Percentiles rank a stretch among this genome's conserved stretches.
phyloP scores from a whole-genome alignment of 2,113 vertebrate genomes.

The Monarcha castaneiventris region DNA sequence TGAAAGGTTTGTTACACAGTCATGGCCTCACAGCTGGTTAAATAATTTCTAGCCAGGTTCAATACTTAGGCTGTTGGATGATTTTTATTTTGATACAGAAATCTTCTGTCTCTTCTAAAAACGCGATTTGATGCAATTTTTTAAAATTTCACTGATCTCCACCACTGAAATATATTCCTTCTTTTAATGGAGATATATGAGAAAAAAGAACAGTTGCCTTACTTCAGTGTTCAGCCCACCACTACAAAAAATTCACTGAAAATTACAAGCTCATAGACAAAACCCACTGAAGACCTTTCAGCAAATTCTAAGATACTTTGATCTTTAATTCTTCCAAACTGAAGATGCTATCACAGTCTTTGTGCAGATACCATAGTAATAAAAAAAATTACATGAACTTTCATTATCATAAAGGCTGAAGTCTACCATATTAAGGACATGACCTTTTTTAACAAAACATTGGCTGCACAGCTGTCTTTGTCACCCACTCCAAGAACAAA shows the following conservation, averaged over 20 bases:
- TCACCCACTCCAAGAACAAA: background rate
- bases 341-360: background rate
- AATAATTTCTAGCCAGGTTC: background rate
- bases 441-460: background rate
- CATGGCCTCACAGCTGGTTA: background rate
- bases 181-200: background rate
- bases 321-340: background rate
- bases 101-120: background rate
- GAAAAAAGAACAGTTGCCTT: slow-evolving; percentile 12
- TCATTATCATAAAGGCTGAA: background rate
- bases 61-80: background rate
- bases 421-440: background rate
- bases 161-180: background rate
- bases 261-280: slow-evolving; percentile 12
- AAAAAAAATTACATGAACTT: background rate
- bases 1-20: background rate
- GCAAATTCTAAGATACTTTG: background rate
- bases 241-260: background rate
- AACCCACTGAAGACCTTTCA: slow-evolving; percentile 33
- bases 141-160: background rate
- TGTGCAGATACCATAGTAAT: background rate
- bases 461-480: background rate
- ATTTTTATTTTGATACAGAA: background rate
- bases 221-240: background rate
- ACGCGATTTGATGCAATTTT: background rate